These are phyloP conservation scores for Zaprionus gabonicus DNA, from an alignment of 1,140 invertebrate genomes.

Conservation along the genomic window DNA sequence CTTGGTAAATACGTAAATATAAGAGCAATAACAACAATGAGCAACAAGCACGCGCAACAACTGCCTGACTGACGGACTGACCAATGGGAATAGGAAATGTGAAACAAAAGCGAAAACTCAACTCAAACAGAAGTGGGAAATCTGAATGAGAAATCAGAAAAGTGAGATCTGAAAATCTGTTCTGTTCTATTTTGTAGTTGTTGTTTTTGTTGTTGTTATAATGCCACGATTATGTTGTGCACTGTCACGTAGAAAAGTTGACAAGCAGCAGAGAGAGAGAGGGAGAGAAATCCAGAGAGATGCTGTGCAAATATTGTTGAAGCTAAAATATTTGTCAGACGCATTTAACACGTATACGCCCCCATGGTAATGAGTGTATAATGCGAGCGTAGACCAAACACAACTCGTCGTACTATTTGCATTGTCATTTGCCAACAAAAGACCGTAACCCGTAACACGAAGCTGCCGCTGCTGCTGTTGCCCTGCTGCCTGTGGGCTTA, in stretches of 20 bases:
- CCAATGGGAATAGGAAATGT: conserved; percentile 74
- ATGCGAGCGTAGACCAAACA: conserved; percentile 61
- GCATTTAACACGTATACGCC: conserved; percentile 80
- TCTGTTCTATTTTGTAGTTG: conserved; percentile 31
- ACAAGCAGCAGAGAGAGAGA: background rate
- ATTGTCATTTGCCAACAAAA: conserved; percentile 79
- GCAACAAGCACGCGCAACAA: conserved; percentile 7
- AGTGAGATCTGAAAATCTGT: conserved; percentile 45
- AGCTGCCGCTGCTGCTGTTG: conserved; percentile 27
- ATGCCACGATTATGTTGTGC: conserved; percentile 65
- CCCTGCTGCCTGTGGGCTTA: conserved; percentile 63
- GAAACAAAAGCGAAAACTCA: conserved; percentile 61
- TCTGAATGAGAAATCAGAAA: conserved; percentile 43
- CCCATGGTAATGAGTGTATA: conserved; percentile 80
- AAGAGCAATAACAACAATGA: conserved; percentile 32
- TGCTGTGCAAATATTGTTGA: conserved; percentile 65
- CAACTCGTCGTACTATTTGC: conserved; percentile 67
- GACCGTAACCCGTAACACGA: conserved; percentile 50
- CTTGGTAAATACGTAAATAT: conserved; percentile 53
- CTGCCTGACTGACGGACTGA: conserved; percentile 39
- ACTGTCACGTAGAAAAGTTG: conserved; percentile 60
- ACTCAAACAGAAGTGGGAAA: conserved; percentile 33
- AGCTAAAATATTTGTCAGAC: conserved; percentile 71
- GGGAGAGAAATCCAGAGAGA: conserved; percentile 11
- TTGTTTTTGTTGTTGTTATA: conserved; percentile 44